Conservation (phyloP, 2,113 vertebrate genomes). For the Cariama cristata region DNA sequence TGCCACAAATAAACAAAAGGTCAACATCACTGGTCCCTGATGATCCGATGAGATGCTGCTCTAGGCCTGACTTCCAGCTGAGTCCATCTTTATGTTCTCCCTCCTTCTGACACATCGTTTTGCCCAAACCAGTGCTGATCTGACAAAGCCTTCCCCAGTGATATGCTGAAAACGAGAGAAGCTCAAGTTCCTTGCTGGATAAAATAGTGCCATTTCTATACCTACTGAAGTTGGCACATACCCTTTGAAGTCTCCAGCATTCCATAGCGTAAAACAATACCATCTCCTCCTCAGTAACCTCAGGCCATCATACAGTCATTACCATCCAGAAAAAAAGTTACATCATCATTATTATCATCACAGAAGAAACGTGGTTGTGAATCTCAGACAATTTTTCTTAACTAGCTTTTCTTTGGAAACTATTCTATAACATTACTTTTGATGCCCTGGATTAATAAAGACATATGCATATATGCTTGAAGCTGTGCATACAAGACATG, state of each 20-base stretch:
- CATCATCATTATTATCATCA: background rate
- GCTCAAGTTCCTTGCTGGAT: background rate
- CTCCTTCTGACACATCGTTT: background rate
- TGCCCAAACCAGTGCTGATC: background rate
- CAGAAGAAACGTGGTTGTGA: background rate
- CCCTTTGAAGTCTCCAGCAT: background rate
- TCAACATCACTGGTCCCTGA: accelerated
- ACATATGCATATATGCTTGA: background rate
- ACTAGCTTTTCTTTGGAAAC: background rate
- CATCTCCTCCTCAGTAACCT: background rate
- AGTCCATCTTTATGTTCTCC: background rate
- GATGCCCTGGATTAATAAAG: background rate
- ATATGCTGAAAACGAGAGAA: background rate
- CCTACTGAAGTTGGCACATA: background rate
- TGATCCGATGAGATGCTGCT: accelerated
- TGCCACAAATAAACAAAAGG: background rate
- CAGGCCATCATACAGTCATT: background rate
- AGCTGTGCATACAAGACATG: background rate
- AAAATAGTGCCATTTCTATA: background rate
- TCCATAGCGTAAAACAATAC: background rate
- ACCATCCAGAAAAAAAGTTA: background rate
- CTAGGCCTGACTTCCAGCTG: background rate
- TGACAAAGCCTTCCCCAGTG: background rate
- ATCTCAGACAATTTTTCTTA: background rate
- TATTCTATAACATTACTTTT: background rate